phyloP scores from a whole-genome alignment of 1,140 invertebrate genomes.

The Drosophila setifemur region DNA sequence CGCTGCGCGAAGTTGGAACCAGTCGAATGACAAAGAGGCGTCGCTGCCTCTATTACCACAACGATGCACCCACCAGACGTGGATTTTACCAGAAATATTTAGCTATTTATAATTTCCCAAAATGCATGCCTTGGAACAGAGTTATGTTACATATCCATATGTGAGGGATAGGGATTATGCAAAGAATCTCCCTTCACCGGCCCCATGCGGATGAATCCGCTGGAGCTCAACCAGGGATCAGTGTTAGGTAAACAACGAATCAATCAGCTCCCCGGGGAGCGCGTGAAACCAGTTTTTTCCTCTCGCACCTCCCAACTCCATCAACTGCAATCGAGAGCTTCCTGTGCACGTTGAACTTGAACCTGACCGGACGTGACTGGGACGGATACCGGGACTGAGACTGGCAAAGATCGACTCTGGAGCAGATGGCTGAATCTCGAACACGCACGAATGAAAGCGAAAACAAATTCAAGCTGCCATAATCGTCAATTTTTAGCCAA shows the following conservation, averaged over 20 bases:
- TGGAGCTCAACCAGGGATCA: not conserved
- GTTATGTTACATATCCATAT: too few relatives aligned
- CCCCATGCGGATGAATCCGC: conserved; percentile 44
- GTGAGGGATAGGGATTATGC: conserved; percentile 47
- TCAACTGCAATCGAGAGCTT: conserved; percentile 55
- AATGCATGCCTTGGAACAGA: conserved; percentile 41
- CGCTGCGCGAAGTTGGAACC: conserved; percentile 57
- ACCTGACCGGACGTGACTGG: conserved; percentile 65
- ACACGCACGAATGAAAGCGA: conserved; percentile 60
- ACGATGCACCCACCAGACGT: conserved; percentile 43
- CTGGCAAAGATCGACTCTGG: not conserved
- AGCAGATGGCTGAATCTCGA: conserved; percentile 25
- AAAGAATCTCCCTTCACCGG: conserved; percentile 39
- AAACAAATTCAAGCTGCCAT: conserved; percentile 39
- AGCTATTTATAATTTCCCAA: not conserved
- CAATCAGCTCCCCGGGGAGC: conserved; percentile 20
- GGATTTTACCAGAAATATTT: conserved; percentile 51
- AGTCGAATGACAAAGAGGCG: conserved; percentile 41
- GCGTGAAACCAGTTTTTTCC: conserved; percentile 68
- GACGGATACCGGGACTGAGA: not conserved
- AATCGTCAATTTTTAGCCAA: conserved; percentile 26
- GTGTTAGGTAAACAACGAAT: conserved; percentile 22
- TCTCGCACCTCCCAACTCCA: too few relatives aligned
- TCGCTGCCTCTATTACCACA: not conserved
- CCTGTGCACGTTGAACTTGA: conserved; percentile 70